Conservation (phyloP, 2,113 vertebrate species). For the Lophotis ruficrista region DNA sequence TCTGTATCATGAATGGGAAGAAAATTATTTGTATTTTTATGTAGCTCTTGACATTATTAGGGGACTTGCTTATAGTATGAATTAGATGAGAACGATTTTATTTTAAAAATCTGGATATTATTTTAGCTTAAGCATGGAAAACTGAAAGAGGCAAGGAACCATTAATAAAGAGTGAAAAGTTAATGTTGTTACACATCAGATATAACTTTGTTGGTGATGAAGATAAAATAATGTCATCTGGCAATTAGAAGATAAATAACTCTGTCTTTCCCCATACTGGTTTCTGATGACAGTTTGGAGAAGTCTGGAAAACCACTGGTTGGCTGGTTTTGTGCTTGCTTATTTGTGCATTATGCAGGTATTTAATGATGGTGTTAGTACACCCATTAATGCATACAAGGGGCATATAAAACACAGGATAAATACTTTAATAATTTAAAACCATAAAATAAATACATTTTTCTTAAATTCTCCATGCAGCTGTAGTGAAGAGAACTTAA, state of each 20-base stretch:
- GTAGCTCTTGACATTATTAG: neutral
- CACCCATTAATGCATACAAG: fast-evolving
- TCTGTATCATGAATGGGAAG: neutral
- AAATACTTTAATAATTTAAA: neutral
- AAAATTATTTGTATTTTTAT: neutral
- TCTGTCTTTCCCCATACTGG: neutral
- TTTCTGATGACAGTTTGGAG: neutral
- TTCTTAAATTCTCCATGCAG: neutral
- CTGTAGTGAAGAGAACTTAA: neutral
- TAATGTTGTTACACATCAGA: neutral
- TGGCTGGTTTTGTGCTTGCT: neutral
- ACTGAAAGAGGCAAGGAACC: neutral
- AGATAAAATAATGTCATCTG: neutral
- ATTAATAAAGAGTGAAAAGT: neutral
- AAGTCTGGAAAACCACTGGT: neutral
- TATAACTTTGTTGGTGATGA: neutral
- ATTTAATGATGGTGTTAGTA: neutral
- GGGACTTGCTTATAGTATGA: neutral
- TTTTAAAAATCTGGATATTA: neutral
- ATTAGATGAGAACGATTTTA: neutral
- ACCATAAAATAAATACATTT: fast-evolving
- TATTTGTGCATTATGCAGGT: neutral
- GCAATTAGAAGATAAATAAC: neutral
- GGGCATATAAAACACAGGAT: neutral
- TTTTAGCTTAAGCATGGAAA: neutral